Conservation (phyloP, 2,888 invertebrate genomes). For the Cryptophagus acutangulus region DNA sequence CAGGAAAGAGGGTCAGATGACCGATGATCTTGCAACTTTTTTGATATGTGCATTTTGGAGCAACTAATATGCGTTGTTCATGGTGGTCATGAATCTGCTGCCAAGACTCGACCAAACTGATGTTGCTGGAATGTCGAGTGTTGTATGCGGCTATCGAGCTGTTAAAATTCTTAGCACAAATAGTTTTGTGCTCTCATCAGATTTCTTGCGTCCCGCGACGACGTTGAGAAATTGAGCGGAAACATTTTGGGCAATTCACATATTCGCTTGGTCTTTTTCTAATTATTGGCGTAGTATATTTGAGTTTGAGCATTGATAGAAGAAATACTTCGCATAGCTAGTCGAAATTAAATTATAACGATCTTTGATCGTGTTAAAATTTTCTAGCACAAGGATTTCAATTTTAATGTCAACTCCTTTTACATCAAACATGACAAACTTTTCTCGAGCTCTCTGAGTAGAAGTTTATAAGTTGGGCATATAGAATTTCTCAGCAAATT, state of each 20-base stretch:
- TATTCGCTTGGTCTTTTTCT: no score
- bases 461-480: conserved; percentile 47
- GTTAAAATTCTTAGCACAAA: conserved; percentile 44
- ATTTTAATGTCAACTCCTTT: conserved; percentile 50
- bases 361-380: conserved; percentile 48
- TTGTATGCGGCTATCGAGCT: conserved; percentile 37
- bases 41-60: neutral
- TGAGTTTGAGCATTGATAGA: neutral
- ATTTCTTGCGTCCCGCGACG: conserved; percentile 27
- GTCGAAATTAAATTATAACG: conserved; percentile 42
- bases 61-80: conserved; percentile 28
- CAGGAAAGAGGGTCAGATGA: conserved; percentile 34
- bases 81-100: conserved; percentile 34
- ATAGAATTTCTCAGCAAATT: conserved; percentile 46
- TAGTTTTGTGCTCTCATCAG: conserved; percentile 37
- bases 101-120: conserved; percentile 32
- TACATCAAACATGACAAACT: conserved; percentile 48
- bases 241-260: no score
- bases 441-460: conserved; percentile 25
- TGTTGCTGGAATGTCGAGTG: conserved; percentile 41
- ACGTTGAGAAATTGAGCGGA: conserved; percentile 7
- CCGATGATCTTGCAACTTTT: conserved; percentile 38
- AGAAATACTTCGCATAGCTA: conserved; percentile 31
- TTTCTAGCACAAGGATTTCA: conserved; percentile 46
- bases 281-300: neutral